Conservation (phyloP, 2,113 vertebrate species). For the Calidris pugnax region DNA sequence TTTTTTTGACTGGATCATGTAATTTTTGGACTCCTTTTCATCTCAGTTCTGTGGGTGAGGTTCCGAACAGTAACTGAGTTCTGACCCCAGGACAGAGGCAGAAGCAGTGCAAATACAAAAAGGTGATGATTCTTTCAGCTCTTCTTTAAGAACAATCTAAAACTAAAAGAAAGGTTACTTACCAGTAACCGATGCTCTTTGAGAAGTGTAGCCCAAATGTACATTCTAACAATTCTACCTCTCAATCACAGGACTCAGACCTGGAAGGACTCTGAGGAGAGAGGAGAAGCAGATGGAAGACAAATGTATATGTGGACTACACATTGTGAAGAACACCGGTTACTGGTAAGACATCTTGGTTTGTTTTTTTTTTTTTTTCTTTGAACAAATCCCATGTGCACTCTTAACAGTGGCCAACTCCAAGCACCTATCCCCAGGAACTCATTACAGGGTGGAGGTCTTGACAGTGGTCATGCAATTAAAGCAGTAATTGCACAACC, state of each 20-base stretch:
- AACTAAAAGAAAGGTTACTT: constrained; percentile 60
- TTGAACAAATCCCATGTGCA: constrained; percentile 1
- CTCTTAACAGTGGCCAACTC: neutral
- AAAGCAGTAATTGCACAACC: neutral
- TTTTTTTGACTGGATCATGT: neutral
- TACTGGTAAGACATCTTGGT: constrained; percentile 12
- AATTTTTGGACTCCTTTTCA: neutral
- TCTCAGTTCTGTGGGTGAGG: neutral
- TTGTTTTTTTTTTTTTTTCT: neutral
- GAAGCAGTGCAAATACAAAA: neutral
- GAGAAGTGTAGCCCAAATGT: constrained; percentile 60
- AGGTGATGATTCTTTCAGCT: neutral
- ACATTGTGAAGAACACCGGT: constrained; percentile 30
- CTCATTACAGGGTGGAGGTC: neutral
- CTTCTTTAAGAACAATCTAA: constrained; percentile 18
- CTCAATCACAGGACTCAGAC: constrained; percentile 60
- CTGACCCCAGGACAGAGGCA: neutral
- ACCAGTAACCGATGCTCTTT: constrained; percentile 61
- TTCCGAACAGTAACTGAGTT: neutral
- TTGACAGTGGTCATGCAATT: neutral
- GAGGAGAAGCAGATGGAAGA: constrained; percentile 68
- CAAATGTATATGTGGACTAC: constrained; percentile 52
- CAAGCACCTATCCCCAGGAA: neutral
- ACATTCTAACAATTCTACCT: constrained; percentile 61
- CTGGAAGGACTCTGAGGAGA: constrained; percentile 67